These are phyloP conservation scores for Celastrina argiolus DNA, from an alignment of 2,888 invertebrate species.

Conservation along the genomic window DNA sequence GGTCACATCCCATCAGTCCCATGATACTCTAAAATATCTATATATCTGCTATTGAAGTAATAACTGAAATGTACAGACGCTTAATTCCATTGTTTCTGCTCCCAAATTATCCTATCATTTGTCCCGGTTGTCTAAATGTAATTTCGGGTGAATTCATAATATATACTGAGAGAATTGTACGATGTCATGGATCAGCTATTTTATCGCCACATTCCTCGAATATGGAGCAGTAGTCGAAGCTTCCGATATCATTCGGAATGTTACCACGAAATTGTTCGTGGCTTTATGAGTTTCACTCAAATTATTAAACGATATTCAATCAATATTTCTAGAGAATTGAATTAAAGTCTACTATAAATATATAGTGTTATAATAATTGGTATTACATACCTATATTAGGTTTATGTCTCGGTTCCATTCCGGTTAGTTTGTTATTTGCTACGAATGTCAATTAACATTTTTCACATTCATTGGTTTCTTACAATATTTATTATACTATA, in stretches of 20 bases:
- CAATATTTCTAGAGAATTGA: too few species aligned
- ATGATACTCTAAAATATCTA: not conserved
- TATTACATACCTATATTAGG: not conserved
- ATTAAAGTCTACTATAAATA: not conserved
- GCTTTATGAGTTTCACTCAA: not conserved
- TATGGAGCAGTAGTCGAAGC: not conserved
- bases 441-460: constrained; percentile 10
- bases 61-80: not conserved
- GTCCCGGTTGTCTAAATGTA: not conserved
- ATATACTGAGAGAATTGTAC: not conserved
- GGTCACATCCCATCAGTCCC: not conserved
- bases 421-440: not conserved
- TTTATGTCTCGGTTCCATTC: not conserved
- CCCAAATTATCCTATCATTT: not conserved
- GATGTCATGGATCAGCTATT: constrained; percentile 4
- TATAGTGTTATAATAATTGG: not conserved
- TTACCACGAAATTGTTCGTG: not conserved
- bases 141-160: not conserved
- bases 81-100: not conserved
- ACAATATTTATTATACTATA: not conserved
- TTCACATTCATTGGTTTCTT: not conserved
- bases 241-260: constrained; percentile 2
- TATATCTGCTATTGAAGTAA: not conserved
- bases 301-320: not conserved
- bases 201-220: constrained; percentile 1